Conservation (phyloP, 2,797 vertebrate genomes). For the Rhyacichthys aspro region DNA sequence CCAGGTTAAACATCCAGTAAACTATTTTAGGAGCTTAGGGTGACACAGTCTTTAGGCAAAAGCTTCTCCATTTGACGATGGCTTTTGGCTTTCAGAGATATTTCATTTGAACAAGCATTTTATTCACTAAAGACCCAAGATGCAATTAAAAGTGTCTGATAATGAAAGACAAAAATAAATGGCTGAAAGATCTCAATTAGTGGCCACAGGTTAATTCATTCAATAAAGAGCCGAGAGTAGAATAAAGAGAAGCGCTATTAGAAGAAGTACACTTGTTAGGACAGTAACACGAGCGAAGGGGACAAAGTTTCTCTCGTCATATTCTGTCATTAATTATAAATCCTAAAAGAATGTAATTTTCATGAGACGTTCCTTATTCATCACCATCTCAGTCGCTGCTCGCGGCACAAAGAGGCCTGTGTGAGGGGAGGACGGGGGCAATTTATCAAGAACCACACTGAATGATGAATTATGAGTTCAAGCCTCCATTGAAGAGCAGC, state of each 20-base stretch:
- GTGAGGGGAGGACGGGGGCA: conserved; percentile 25
- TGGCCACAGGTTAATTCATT: no score
- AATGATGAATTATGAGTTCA: conserved; percentile 54
- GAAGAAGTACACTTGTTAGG: background rate
- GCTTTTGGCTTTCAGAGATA: background rate
- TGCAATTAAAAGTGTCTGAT: background rate
- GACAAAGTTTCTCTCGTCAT: conserved; percentile 43
- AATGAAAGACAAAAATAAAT: background rate
- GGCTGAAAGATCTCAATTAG: background rate
- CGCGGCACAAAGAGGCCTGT: conserved; percentile 43
- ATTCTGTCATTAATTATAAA: conserved; percentile 72
- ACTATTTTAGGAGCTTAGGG: no score
- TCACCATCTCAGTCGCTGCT: conserved; percentile 61
- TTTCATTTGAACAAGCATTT: background rate
- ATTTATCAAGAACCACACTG: conserved; percentile 40
- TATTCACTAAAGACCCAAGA: background rate
- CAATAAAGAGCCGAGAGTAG: background rate
- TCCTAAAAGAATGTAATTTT: conserved; percentile 68
- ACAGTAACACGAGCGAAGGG: background rate
- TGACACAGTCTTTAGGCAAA: no score
- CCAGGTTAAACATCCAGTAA: no score
- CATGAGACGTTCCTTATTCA: conserved; percentile 72
- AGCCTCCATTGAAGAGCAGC: conserved; percentile 18
- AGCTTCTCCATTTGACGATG: no score
- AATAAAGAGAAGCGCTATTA: conserved; percentile 17